Evolutionary conservation across 2,113 vertebrate genomes (phyloP).

Genomic region (Lynx canadensis): DNA sequence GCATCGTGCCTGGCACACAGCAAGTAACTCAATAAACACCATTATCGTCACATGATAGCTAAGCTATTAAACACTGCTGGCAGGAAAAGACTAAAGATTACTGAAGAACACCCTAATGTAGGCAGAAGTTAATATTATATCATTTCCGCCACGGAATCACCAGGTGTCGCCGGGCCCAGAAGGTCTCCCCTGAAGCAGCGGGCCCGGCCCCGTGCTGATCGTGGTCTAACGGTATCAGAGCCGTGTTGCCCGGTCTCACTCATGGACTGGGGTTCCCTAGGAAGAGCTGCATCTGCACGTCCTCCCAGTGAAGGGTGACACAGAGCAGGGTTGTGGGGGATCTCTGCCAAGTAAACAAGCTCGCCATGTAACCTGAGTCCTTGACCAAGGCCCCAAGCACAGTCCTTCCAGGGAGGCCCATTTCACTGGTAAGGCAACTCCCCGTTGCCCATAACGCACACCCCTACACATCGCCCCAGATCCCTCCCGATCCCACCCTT

Average conservation of each 20-base stretch:
- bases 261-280: accelerated
- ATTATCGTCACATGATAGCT: background rate
- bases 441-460: accelerated
- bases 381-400: background rate
- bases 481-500: background rate
- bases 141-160: background rate
- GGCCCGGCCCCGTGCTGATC: background rate
- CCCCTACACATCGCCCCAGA: background rate
- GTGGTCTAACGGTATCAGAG: accelerated
- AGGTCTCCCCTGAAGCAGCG: background rate
- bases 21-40: background rate
- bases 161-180: background rate
- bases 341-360: background rate
- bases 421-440: background rate
- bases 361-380: background rate
- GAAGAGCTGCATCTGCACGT: background rate
- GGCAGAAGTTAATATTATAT: background rate
- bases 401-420: background rate
- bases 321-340: background rate
- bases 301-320: background rate
- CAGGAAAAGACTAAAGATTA: background rate
- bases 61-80: background rate
- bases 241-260: background rate
- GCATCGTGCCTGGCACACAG: background rate
- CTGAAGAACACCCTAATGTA: background rate